A percentile compares a stretch with the other conserved stretches of the same genome.
Evolutionary conservation across 2,113 vertebrate genomes (phyloP).

Genomic region (Tupaia tana): DNA sequence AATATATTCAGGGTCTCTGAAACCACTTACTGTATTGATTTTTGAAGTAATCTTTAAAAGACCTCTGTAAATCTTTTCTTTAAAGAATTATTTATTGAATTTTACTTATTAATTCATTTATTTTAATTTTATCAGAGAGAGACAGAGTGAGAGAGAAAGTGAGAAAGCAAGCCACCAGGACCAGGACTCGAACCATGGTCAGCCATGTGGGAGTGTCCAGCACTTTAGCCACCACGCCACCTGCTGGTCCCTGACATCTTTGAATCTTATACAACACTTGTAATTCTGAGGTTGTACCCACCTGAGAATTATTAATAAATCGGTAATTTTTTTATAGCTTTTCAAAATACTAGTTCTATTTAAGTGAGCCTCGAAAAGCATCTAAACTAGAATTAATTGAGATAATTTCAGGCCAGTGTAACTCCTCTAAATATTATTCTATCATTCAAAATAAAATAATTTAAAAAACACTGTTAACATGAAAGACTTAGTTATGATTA

Average conservation of each 20-base stretch:
- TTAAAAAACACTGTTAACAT: not conserved
- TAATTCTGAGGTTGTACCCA: not conserved
- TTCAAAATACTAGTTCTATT: not conserved
- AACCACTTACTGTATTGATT: conserved; percentile 37
- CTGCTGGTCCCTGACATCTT: no score
- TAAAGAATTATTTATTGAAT: no score
- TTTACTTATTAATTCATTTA: no score
- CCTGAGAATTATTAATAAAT: not conserved
- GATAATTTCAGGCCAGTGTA: not conserved
- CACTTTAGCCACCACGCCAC: no score
- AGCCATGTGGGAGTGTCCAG: no score
- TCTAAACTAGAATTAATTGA: conserved; percentile 2
- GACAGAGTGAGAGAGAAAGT: no score
- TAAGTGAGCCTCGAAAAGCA: conserved; percentile 25
- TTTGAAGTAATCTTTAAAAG: conserved; percentile 34
- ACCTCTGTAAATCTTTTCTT: not conserved
- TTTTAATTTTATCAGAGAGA: no score
- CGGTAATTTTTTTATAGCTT: not conserved
- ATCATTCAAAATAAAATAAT: conserved; percentile 19
- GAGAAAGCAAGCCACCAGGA: no score
- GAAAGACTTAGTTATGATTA: not conserved
- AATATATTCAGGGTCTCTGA: not conserved
- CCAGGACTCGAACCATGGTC: no score
- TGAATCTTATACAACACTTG: not conserved
- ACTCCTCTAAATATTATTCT: not conserved